phyloP scores from a whole-genome alignment of 2,797 vertebrate species.

The Enteromius argenteus region DNA sequence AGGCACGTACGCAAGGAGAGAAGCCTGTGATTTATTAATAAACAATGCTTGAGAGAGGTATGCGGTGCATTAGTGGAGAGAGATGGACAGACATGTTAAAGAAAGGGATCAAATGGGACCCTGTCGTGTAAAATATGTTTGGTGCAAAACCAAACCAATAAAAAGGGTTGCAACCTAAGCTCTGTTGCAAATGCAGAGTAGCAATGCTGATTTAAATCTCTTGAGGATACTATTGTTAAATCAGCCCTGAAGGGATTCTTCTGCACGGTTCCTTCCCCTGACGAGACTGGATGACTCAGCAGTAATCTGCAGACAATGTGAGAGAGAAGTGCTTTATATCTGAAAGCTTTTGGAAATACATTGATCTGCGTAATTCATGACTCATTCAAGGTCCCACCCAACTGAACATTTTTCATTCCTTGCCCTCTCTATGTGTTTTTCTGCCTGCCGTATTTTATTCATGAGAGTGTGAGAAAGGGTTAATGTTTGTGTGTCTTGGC shows the following conservation, averaged over 20 bases:
- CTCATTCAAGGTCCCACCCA: conserved; percentile 9
- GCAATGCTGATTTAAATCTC: conserved; percentile 48
- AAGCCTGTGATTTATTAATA: conserved; percentile 47
- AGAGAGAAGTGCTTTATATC: conserved; percentile 6
- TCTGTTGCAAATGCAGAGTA: conserved; percentile 20
- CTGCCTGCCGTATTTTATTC: conserved; percentile 56
- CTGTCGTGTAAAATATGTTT: neutral
- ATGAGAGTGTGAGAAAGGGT: conserved; percentile 43
- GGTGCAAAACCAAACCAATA: neutral
- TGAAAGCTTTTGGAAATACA: conserved; percentile 16
- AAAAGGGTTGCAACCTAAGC: conserved; percentile 31
- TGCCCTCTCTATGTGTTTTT: conserved; percentile 23
- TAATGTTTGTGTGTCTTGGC: conserved; percentile 39
- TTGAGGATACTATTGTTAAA: conserved; percentile 40
- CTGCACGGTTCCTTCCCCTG: neutral
- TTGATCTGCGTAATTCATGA: neutral
- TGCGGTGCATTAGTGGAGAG: neutral
- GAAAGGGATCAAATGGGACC: neutral
- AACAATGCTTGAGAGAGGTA: conserved; percentile 24
- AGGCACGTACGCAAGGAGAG: conserved; percentile 12
- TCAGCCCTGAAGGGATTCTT: conserved; percentile 38
- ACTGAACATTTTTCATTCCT: conserved; percentile 3
- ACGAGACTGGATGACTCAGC: conserved; percentile 56
- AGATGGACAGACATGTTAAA: neutral
- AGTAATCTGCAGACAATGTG: conserved; percentile 21